phyloP scores from a whole-genome alignment of 2,797 vertebrate species.

The Neomorphus geoffroyi region DNA sequence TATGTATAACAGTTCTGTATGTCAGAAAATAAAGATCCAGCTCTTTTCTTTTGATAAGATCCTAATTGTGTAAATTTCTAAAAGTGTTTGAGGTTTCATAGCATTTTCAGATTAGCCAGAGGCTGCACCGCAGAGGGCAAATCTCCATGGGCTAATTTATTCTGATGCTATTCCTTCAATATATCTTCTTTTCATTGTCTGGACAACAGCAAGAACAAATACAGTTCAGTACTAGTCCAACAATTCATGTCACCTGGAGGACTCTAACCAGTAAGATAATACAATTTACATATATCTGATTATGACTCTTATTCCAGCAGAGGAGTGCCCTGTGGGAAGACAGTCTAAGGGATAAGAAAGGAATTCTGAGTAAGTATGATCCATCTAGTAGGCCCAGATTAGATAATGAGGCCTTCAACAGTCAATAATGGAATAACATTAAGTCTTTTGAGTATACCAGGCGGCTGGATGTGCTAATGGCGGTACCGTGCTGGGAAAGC shows the following conservation, averaged over 20 bases:
- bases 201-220: neutral
- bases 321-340: constrained; percentile 10
- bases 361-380: neutral
- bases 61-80: constrained; percentile 20
- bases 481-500: constrained; percentile 74
- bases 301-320: constrained; percentile 15
- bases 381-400: constrained; percentile 55
- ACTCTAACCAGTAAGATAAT: constrained; percentile 3
- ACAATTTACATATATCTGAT: constrained; percentile 7
- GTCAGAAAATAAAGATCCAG: constrained; percentile 20
- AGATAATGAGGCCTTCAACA: constrained; percentile 68
- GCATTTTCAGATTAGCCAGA: constrained; percentile 6
- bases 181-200: neutral
- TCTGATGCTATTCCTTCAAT: neutral
- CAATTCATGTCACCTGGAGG: neutral
- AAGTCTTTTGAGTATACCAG: constrained; percentile 74
- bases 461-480: constrained; percentile 75
- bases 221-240: neutral
- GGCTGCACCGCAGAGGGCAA: neutral
- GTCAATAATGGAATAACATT: constrained; percentile 70
- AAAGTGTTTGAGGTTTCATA: constrained; percentile 24
- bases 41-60: constrained; percentile 43
- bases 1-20: neutral
- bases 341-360: neutral
- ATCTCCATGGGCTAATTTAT: neutral